These are phyloP conservation scores for Tetramorium alpestre DNA, from an alignment of 1,140 invertebrate species.

Conservation along the genomic window DNA sequence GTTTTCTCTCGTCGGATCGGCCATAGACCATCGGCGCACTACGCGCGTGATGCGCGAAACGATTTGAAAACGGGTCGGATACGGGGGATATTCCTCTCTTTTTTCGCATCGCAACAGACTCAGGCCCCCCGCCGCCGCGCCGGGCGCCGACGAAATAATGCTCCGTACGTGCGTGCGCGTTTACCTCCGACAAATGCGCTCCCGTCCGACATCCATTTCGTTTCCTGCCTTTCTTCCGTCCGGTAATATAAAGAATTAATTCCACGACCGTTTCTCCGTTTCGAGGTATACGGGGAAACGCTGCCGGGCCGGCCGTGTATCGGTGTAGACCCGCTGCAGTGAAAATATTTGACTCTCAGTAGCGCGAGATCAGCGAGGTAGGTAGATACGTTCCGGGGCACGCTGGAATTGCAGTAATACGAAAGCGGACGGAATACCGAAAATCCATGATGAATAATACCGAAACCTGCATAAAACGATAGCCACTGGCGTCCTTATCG, in stretches of 20 bases:
- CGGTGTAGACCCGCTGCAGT: not conserved
- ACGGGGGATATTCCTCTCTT: conserved; percentile 2
- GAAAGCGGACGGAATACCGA: not conserved
- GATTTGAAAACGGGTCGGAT: conserved; percentile 35
- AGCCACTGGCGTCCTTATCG: not conserved
- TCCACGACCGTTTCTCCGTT: conserved; percentile 38
- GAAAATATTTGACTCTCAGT: conserved; percentile 24
- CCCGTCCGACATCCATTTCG: conserved; percentile 23
- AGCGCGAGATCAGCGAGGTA: not conserved
- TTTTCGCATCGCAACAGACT: not conserved
- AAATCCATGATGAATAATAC: conserved; percentile 23
- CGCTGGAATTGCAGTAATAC: not conserved
- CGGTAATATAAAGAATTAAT: conserved; percentile 60
- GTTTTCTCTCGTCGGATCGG: not conserved
- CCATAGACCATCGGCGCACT: not conserved
- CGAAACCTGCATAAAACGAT: not conserved
- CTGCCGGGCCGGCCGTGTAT: not conserved
- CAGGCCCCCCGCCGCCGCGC: not conserved
- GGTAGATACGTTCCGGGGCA: not conserved
- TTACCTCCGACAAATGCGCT: conserved; percentile 52
- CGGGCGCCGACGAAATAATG: conserved; percentile 45
- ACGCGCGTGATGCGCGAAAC: conserved; percentile 39
- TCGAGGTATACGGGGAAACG: not conserved
- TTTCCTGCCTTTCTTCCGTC: conserved; percentile 29
- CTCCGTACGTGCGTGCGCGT: conserved; percentile 49